These are phyloP conservation scores for Muntiacus reevesi DNA, from an alignment of 2,113 vertebrate species.

Conservation along the genomic window DNA sequence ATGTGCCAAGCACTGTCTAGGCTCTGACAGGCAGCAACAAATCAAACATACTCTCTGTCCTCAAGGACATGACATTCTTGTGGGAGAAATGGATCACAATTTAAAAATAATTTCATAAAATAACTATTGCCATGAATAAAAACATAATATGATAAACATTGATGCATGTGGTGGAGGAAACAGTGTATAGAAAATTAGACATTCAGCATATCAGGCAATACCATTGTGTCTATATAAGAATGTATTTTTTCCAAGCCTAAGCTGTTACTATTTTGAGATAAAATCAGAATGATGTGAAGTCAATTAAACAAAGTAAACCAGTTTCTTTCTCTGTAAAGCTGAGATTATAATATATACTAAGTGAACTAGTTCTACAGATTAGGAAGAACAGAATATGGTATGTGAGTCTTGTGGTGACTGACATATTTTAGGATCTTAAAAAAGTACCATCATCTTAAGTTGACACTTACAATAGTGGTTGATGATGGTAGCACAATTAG, in stretches of 20 bases:
- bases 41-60: neutral
- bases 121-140: neutral
- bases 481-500: neutral
- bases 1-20: neutral
- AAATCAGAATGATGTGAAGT: neutral
- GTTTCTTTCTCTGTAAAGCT: neutral
- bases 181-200: neutral
- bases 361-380: neutral
- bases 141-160: neutral
- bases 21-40: neutral
- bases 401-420: neutral
- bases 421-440: neutral
- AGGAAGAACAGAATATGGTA: neutral
- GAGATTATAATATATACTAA: neutral
- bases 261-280: neutral
- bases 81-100: neutral
- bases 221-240: neutral
- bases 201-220: neutral
- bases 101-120: neutral
- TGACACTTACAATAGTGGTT: neutral
- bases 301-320: neutral
- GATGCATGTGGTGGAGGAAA: neutral
- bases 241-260: neutral
- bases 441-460: neutral
- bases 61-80: neutral